phyloP scores from a whole-genome alignment of 2,113 vertebrate genomes.

The Rhineura floridana region DNA sequence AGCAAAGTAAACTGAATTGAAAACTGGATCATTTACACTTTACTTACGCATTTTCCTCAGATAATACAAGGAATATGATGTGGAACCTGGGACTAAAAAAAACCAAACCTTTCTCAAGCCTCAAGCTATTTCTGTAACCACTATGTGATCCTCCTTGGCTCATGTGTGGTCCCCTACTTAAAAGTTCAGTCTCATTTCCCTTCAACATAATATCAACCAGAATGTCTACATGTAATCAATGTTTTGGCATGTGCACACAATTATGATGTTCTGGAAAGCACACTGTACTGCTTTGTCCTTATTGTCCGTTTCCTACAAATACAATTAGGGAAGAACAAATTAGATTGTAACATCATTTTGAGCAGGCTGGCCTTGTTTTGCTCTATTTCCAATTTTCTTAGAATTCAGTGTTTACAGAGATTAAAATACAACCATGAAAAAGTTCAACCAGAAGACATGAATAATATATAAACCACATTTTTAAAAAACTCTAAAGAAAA shows the following conservation, averaged over 20 bases:
- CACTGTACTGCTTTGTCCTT: slow-evolving; percentile 60
- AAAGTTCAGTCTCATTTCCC: slow-evolving; percentile 4
- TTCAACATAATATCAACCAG: slow-evolving; percentile 36
- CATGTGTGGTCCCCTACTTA: not conserved
- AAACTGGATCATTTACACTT: not conserved
- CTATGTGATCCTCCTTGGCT: slow-evolving; percentile 2
- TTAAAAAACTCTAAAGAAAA: slow-evolving; percentile 54
- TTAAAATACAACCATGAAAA: slow-evolving; percentile 65
- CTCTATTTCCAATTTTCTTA: slow-evolving; percentile 62
- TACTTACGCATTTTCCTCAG: not conserved
- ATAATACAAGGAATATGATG: not conserved
- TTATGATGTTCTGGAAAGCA: slow-evolving; percentile 48
- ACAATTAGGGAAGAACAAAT: slow-evolving; percentile 69
- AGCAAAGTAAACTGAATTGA: not conserved
- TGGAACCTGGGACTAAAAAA: not conserved
- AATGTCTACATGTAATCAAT: slow-evolving; percentile 29
- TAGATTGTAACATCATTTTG: slow-evolving; percentile 67
- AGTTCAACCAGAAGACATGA: slow-evolving; percentile 60
- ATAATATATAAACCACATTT: slow-evolving; percentile 40
- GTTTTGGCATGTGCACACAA: slow-evolving; percentile 52
- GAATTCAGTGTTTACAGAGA: slow-evolving; percentile 65
- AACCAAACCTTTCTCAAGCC: not conserved
- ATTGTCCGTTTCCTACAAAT: slow-evolving; percentile 70
- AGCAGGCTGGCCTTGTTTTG: slow-evolving; percentile 63
- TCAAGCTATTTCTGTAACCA: slow-evolving; percentile 6